Evolutionary conservation across 2,888 invertebrate genomes (phyloP).

Genomic region (Subacronicta megacephala): DNA sequence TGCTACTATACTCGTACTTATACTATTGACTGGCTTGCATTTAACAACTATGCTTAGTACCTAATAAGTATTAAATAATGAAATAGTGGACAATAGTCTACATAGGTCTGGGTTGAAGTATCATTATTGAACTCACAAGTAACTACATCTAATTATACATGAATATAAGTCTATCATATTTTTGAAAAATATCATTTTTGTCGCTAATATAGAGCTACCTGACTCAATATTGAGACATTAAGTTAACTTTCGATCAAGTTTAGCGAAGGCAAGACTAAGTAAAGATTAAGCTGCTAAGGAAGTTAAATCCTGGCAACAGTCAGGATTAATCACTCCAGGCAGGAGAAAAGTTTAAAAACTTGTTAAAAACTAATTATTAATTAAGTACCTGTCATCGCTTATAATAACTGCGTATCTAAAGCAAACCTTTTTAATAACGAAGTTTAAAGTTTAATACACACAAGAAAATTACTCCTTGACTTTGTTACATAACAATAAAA

Average conservation of each 20-base stretch:
- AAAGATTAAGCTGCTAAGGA: conserved; percentile 41
- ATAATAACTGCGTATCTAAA: conserved; percentile 3
- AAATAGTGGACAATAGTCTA: too few relatives aligned
- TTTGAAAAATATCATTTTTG: too few relatives aligned
- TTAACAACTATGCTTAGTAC: too few relatives aligned
- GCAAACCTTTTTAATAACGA: neutral
- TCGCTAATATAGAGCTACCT: neutral
- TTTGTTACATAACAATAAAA: conserved; percentile 9
- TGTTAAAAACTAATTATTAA: conserved; percentile 38
- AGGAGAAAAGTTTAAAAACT: conserved; percentile 33
- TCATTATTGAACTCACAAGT: too few relatives aligned
- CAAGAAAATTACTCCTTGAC: neutral
- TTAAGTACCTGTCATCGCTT: conserved; percentile 11
- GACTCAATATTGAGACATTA: conserved; percentile 28
- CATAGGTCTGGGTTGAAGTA: too few relatives aligned
- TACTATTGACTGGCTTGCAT: too few relatives aligned
- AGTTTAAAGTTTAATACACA: neutral
- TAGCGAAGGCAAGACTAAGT: conserved; percentile 30
- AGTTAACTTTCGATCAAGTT: conserved; percentile 35
- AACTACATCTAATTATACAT: too few relatives aligned
- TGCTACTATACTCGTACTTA: too few relatives aligned
- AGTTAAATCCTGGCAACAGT: conserved; percentile 36
- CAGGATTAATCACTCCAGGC: conserved; percentile 39
- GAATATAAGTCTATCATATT: too few relatives aligned
- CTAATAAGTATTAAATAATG: too few relatives aligned